A percentile compares a stretch with the other conserved stretches of the same genome.
Evolutionary conservation across 1,140 invertebrate genomes (phyloP).

Genomic region (Zaprionus tsacasi): DNA sequence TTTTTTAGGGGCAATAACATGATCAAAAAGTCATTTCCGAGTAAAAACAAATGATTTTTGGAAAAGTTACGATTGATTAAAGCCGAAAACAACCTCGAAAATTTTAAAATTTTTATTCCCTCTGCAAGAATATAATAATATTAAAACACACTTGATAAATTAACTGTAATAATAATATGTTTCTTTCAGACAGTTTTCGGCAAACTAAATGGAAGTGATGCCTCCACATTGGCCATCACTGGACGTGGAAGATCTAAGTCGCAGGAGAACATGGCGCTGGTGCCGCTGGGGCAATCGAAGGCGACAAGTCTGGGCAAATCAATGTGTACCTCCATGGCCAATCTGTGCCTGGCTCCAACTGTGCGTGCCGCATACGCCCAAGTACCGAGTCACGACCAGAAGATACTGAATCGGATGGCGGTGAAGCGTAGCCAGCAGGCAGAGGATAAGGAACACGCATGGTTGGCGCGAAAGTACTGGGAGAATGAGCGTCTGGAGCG

Average conservation of each 20-base stretch:
- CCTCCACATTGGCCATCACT: slow-evolving; percentile 40
- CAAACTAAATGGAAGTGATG: slow-evolving; percentile 22
- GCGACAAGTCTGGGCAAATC: slow-evolving; percentile 8
- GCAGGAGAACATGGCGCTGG: slow-evolving; percentile 58
- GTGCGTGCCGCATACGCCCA: slow-evolving; percentile 68
- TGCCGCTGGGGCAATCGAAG: slow-evolving; percentile 18
- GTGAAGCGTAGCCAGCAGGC: slow-evolving; percentile 73
- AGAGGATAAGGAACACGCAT: slow-evolving; percentile 76
- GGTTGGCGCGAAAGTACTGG: slow-evolving; percentile 81
- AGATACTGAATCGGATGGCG: slow-evolving; percentile 82
- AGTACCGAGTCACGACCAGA: slow-evolving; percentile 77
- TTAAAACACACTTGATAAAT: no score
- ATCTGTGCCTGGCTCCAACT: slow-evolving; percentile 71
- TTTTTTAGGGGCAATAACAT: no score
- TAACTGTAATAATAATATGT: neutral
- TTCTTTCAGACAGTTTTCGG: slow-evolving; percentile 30
- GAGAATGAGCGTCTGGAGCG: slow-evolving; percentile 80
- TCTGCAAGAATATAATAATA: no score
- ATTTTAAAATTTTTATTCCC: no score
- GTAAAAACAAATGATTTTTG: no score
- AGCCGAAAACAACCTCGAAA: no score
- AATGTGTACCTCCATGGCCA: slow-evolving; percentile 76
- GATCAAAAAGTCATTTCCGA: no score
- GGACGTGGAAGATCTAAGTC: slow-evolving; percentile 63
- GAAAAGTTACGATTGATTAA: no score